Conservation (phyloP, 35 echinoderm and acorn worm species). For the Ophiothrix spiculata region DNA sequence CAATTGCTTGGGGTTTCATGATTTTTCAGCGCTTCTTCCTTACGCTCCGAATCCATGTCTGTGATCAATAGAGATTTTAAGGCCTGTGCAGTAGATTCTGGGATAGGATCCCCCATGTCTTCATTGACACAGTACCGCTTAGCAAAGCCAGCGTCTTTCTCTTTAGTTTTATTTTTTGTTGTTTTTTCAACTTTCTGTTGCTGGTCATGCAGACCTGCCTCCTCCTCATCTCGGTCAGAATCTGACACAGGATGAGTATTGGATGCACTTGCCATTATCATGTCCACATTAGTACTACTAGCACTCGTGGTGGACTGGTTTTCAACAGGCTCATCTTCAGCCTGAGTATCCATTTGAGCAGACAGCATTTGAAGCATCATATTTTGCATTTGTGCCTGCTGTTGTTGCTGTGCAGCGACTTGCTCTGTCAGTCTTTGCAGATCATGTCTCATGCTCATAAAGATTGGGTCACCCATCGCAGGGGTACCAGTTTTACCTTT, state of each 20-base stretch:
- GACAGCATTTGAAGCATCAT: neutral
- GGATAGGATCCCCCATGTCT: neutral
- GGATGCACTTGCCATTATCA: neutral
- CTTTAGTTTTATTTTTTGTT: neutral
- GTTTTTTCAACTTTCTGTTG: neutral
- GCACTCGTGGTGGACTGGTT: neutral
- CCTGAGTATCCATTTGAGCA: neutral
- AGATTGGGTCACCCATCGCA: neutral
- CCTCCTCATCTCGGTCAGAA: neutral
- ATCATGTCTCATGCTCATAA: neutral
- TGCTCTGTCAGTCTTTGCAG: neutral
- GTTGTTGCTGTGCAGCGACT: neutral
- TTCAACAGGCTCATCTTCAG: neutral
- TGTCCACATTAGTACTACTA: neutral
- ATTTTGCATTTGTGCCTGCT: neutral
- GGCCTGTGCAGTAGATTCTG: neutral
- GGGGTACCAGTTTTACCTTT: neutral
- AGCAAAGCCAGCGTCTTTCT: neutral
- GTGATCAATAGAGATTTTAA: neutral
- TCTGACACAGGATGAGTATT: neutral
- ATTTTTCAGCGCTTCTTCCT: neutral
- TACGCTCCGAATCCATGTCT: too few species aligned
- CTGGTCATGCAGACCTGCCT: neutral
- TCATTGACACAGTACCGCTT: neutral
- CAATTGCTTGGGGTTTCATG: neutral